Percentiles rank a stretch among this genome's conserved stretches.
Conservation (phyloP, 2,113 vertebrate genomes). For the Hippocampus comes region DNA sequence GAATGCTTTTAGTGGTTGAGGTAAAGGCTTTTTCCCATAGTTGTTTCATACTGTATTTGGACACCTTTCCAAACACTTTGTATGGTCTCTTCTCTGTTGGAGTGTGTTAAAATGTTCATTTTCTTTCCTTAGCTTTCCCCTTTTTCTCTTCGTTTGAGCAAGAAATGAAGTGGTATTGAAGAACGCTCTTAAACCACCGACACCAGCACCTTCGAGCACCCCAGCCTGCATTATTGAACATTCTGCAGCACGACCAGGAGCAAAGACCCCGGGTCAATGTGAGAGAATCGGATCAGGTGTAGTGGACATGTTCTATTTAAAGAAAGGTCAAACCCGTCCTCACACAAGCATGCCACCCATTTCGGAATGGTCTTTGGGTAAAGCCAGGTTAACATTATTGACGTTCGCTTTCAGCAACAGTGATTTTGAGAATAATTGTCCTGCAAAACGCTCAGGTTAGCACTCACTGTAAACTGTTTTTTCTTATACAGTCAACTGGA, state of each 20-base stretch:
- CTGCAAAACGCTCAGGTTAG: not conserved
- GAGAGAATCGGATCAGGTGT: conserved; percentile 35
- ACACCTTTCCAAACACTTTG: conserved; percentile 7
- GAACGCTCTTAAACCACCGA: conserved; percentile 37
- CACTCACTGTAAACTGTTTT: not conserved
- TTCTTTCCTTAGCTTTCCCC: conserved; percentile 1
- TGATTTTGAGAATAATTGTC: not conserved
- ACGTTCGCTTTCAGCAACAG: conserved; percentile 24
- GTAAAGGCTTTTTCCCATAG: not conserved
- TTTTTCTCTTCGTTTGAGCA: conserved; percentile 30
- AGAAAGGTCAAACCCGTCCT: conserved; percentile 37
- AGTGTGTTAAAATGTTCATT: conserved; percentile 12
- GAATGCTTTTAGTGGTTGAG: not conserved
- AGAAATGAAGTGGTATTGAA: conserved; percentile 29
- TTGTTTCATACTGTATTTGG: conserved; percentile 7
- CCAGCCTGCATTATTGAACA: conserved; percentile 67
- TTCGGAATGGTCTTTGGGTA: conserved; percentile 44
- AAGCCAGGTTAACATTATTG: conserved; percentile 37
- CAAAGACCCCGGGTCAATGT: conserved; percentile 40
- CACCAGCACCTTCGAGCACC: conserved; percentile 17
- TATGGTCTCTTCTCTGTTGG: conserved; percentile 19
- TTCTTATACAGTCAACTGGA: not conserved
- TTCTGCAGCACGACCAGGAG: conserved; percentile 44
- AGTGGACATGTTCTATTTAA: conserved; percentile 46
- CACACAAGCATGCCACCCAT: conserved; percentile 25